Percentiles rank a stretch among this genome's conserved stretches.
Conservation (phyloP, 1,140 invertebrate genomes). For the Chironomus tepperi region DNA sequence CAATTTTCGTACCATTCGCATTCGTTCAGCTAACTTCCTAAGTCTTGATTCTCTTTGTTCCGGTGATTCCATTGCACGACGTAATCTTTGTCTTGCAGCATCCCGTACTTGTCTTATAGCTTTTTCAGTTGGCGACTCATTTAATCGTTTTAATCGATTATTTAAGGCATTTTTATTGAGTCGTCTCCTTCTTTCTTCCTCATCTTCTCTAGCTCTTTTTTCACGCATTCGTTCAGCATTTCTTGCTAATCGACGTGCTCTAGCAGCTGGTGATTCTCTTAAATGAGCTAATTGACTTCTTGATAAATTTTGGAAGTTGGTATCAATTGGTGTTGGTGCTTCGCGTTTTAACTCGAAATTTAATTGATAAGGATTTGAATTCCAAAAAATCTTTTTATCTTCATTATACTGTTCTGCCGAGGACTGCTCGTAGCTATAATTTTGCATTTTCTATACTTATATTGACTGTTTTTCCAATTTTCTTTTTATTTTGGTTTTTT, state of each 20-base stretch:
- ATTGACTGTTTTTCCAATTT: too few species aligned
- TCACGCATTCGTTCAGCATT: conserved; percentile 41
- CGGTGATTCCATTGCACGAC: conserved; percentile 41
- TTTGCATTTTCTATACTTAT: conserved; percentile 14
- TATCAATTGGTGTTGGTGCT: not conserved
- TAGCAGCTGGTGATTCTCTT: conserved; percentile 36
- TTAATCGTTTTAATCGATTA: conserved; percentile 37
- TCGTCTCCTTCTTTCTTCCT: conserved; percentile 38
- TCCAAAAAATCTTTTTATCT: not conserved
- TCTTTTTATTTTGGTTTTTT: too few species aligned
- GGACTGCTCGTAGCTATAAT: not conserved
- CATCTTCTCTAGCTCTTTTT: conserved; percentile 36
- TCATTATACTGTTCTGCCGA: not conserved
- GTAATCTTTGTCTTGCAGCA: conserved; percentile 36
- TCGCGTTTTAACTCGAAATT: not conserved
- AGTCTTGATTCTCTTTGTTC: conserved; percentile 43
- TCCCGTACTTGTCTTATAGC: conserved; percentile 39
- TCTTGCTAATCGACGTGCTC: conserved; percentile 37
- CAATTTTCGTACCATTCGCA: conserved; percentile 37
- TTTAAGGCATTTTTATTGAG: conserved; percentile 37
- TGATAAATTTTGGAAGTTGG: not conserved
- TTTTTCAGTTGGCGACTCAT: conserved; percentile 37
- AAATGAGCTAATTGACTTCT: conserved; percentile 7
- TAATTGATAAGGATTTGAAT: not conserved
- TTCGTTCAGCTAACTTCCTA: conserved; percentile 42